Percentiles rank a stretch among this genome's conserved stretches.
Evolutionary conservation across 2,797 vertebrate species (phyloP).

Genomic region (Mus spretus): DNA sequence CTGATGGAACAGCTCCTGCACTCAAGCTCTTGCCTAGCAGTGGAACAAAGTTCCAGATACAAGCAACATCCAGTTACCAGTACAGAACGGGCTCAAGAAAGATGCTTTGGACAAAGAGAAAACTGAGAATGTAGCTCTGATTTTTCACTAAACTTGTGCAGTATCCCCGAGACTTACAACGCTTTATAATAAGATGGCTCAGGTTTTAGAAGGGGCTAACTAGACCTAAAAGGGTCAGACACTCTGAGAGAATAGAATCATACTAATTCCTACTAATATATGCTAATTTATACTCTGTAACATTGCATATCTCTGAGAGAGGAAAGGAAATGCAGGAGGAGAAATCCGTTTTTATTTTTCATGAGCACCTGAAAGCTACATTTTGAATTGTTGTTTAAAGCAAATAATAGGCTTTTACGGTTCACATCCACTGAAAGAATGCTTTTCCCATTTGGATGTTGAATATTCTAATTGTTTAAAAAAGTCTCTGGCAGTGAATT

Average conservation of each 20-base stretch:
- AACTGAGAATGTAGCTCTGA: neutral
- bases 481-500: neutral
- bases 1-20: neutral
- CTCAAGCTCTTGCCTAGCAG: neutral
- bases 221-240: rapidly evolving
- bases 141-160: neutral
- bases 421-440: neutral
- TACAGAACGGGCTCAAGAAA: neutral
- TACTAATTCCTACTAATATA: neutral
- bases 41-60: neutral
- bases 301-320: neutral
- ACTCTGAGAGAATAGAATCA: neutral
- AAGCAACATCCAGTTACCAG: neutral
- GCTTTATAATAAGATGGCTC: neutral
- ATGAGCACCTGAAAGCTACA: neutral
- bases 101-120: neutral
- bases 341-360: neutral
- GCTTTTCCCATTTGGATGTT: neutral
- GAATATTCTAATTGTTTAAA: neutral
- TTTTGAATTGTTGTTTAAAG: neutral
- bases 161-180: neutral
- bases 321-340: neutral
- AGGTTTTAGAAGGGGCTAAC: neutral
- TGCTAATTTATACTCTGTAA: neutral
- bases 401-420: neutral